A percentile compares a stretch with the other conserved stretches of the same genome.
Conservation (phyloP, 1,140 invertebrate genomes). For the Zaprionus camerounensis region DNA sequence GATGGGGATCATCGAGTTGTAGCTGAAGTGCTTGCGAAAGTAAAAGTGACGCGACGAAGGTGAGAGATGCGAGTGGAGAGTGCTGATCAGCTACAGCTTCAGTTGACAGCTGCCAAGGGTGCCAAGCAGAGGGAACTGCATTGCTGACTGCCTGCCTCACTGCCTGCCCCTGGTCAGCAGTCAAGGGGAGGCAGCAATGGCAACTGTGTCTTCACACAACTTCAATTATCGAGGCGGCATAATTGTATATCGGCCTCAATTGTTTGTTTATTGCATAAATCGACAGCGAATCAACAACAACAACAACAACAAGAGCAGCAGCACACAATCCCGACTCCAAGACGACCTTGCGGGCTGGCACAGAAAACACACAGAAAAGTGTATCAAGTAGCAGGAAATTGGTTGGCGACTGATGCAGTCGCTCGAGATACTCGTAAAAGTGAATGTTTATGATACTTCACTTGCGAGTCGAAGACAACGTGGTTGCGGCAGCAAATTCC, state of each 20-base stretch:
- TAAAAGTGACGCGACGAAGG: slow-evolving; percentile 50
- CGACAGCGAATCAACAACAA: slow-evolving; percentile 44
- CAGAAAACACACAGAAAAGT: slow-evolving; percentile 52
- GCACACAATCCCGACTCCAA: slow-evolving; percentile 40
- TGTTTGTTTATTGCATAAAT: slow-evolving; percentile 74
- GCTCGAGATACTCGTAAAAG: slow-evolving; percentile 58
- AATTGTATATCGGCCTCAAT: slow-evolving; percentile 36
- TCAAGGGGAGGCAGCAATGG: slow-evolving; percentile 43
- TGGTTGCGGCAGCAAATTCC: slow-evolving; percentile 65
- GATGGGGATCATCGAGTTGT: slow-evolving; percentile 2
- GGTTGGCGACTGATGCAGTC: slow-evolving; percentile 66
- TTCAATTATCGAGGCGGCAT: slow-evolving; percentile 60
- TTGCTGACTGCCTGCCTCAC: neutral
- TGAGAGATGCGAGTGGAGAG: slow-evolving; percentile 15
- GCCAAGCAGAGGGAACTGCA: neutral
- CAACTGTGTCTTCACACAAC: slow-evolving; percentile 32
- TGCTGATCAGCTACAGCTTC: neutral
- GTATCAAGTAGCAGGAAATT: slow-evolving; percentile 82
- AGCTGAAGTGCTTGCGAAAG: slow-evolving; percentile 30
- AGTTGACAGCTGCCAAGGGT: slow-evolving; percentile 35
- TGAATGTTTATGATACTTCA: slow-evolving; percentile 81
- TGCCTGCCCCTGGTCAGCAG: neutral
- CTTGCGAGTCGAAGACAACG: slow-evolving; percentile 47
- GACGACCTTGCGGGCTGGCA: slow-evolving; percentile 69
- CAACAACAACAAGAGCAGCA: slow-evolving; percentile 12